Evolutionary conservation across 1,140 invertebrate genomes (phyloP).

Genomic region (Nymphalis io): DNA sequence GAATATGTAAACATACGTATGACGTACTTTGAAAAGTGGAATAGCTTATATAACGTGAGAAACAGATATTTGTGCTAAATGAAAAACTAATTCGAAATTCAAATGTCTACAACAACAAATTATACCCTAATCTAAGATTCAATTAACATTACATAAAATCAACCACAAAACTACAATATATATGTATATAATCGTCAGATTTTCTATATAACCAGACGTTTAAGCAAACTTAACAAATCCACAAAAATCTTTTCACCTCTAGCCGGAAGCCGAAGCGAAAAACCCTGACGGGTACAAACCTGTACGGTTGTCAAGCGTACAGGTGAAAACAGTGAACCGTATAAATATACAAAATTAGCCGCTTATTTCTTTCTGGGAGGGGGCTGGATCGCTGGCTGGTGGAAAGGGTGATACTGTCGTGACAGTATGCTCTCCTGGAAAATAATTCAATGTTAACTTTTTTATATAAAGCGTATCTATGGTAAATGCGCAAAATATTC

Average conservation of each 20-base stretch:
- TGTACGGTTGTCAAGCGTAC: conserved; percentile 55
- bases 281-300: conserved; percentile 45
- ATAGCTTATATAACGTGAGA: no score
- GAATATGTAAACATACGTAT: no score
- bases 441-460: conserved; percentile 7
- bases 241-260: conserved; percentile 30
- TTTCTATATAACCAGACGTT: neutral
- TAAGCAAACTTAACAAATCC: neutral
- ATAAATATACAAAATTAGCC: conserved; percentile 29
- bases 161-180: conserved; percentile 5
- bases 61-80: no score
- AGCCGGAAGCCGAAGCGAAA: conserved; percentile 28
- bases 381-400: conserved; percentile 66
- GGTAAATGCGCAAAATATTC: no score
- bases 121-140: neutral
- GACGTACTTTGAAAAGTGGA: no score
- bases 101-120: neutral
- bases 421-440: conserved; percentile 62
- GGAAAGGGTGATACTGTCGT: conserved; percentile 69
- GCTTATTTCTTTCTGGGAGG: conserved; percentile 62
- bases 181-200: neutral
- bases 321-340: conserved; percentile 51
- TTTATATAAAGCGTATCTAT: no score
- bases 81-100: no score
- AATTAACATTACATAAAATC: neutral